Evolutionary conservation across 1,140 invertebrate genomes (phyloP).

Genomic region (Yoshiicerus persimilis): DNA sequence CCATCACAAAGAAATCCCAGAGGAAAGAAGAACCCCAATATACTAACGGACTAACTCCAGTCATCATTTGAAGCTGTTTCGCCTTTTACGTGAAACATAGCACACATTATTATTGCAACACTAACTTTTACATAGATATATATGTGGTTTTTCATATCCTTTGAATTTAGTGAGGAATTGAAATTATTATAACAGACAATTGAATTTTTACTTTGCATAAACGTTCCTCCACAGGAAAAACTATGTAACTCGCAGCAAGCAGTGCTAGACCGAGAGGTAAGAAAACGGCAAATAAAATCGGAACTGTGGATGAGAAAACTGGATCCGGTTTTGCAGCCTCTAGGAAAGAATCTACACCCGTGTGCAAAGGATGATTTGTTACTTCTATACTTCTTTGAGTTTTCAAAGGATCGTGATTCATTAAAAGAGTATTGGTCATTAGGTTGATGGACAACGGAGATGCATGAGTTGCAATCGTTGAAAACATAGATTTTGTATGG

Average conservation of each 20-base stretch:
- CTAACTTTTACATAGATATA: no score
- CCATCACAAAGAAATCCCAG: conserved; percentile 44
- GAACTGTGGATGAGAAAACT: conserved; percentile 26
- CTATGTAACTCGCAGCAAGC: conserved; percentile 71
- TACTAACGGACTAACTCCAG: conserved; percentile 69
- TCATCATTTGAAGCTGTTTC: conserved; percentile 73
- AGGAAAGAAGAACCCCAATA: conserved; percentile 62
- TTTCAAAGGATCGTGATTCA: conserved; percentile 50
- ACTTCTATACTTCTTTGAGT: conserved; percentile 61
- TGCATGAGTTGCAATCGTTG: conserved; percentile 66
- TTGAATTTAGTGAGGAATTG: no score
- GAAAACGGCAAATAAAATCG: conserved; percentile 45
- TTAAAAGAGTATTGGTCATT: conserved; percentile 61
- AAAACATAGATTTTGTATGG: conserved; percentile 54
- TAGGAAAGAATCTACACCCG: neutral
- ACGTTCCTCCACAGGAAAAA: conserved; percentile 68
- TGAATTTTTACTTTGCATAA: conserved; percentile 51
- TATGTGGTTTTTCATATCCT: no score
- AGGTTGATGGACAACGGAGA: conserved; percentile 64
- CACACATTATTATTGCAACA: no score
- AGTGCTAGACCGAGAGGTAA: conserved; percentile 57
- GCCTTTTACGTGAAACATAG: conserved; percentile 55
- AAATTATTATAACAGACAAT: neutral
- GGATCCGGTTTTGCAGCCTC: conserved; percentile 46
- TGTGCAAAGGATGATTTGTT: conserved; percentile 67